Evolutionary conservation across 1,140 invertebrate genomes (phyloP).

Genomic region (Sinonovacula constricta): DNA sequence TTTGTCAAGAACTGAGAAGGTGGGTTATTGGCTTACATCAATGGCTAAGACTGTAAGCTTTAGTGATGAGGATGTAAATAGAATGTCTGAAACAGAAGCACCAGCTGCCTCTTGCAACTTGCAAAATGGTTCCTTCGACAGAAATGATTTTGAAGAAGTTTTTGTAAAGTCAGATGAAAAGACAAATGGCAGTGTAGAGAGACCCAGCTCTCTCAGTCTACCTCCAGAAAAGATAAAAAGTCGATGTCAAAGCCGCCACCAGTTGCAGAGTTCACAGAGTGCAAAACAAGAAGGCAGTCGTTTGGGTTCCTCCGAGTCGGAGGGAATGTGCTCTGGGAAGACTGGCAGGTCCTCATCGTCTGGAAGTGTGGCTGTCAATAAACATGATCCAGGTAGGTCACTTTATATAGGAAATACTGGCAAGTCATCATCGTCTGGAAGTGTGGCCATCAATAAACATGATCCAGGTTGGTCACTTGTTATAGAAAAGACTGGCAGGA

Average conservation of each 20-base stretch:
- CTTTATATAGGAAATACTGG: constrained; percentile 18
- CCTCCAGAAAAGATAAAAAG: too few species aligned
- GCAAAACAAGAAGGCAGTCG: too few species aligned
- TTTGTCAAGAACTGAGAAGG: constrained; percentile 36
- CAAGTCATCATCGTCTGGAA: background rate
- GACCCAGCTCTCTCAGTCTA: constrained; percentile 33
- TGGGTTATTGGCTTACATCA: constrained; percentile 41
- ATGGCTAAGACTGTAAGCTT: constrained; percentile 5
- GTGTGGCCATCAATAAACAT: constrained; percentile 13
- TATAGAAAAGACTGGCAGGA: constrained; percentile 12
- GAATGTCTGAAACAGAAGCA: too few species aligned
- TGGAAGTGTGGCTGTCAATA: constrained; percentile 14
- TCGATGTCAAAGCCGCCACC: too few species aligned
- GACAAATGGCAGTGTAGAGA: too few species aligned
- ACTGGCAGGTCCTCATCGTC: constrained; percentile 8
- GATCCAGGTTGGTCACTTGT: constrained; percentile 40
- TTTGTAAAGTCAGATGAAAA: too few species aligned
- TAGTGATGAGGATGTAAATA: too few species aligned
- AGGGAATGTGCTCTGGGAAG: constrained; percentile 23
- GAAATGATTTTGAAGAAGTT: too few species aligned
- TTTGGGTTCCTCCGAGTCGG: constrained; percentile 17
- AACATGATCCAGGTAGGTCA: constrained; percentile 30
- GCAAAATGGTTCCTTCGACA: too few species aligned
- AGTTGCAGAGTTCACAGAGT: too few species aligned
- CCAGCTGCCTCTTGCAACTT: too few species aligned